Conservation (phyloP, 2,888 invertebrate species). For the Cyaniris semiargus region DNA sequence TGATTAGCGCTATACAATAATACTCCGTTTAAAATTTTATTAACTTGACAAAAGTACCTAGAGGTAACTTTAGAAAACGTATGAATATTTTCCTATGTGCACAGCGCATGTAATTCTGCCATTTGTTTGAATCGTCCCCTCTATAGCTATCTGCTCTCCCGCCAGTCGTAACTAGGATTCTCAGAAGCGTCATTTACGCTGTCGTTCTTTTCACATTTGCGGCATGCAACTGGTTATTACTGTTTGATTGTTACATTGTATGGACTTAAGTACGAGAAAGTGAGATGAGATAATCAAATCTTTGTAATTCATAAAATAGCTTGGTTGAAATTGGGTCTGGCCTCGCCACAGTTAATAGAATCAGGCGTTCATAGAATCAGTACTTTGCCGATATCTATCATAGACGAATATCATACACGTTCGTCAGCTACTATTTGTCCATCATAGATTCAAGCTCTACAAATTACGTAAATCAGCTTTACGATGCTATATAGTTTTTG, state of each 20-base stretch:
- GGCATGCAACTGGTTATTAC: conserved; percentile 43
- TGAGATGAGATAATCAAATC: not conserved
- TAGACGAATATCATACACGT: too few species aligned
- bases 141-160: conserved; percentile 21
- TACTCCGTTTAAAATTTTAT: too few species aligned
- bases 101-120: not conserved
- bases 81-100: not conserved
- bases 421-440: too few species aligned
- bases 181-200: conserved; percentile 42
- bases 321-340: not conserved
- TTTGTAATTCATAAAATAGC: not conserved
- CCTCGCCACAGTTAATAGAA: too few species aligned
- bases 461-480: too few species aligned
- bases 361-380: too few species aligned
- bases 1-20: too few species aligned
- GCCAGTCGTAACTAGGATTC: conserved; percentile 39
- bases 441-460: too few species aligned
- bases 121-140: not conserved
- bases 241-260: conserved; percentile 40
- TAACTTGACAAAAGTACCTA: not conserved
- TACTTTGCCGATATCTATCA: too few species aligned
- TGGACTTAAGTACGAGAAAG: conserved; percentile 10
- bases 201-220: conserved; percentile 40
- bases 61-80: not conserved
- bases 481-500: too few species aligned